Evolutionary conservation across 2,888 invertebrate species (phyloP), one percentile per base, ranked within the genome.

Genomic region (Agrochola circellaris): DNA sequence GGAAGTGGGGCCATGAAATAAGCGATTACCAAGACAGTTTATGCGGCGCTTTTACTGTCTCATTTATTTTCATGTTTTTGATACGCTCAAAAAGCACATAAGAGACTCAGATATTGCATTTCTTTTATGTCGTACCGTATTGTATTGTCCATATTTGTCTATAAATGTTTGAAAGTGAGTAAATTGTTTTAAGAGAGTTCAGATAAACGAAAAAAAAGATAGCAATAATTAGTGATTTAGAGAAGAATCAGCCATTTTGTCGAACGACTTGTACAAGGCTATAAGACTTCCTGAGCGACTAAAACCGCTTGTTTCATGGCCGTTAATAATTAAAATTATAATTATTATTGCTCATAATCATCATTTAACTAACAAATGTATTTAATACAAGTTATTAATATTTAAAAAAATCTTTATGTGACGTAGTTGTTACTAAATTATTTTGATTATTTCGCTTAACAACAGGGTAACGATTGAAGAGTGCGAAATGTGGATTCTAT

Each of bases 401-500:
- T 85, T 38, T n/a, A 72, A 56, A 61, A 68, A 76, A 82, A 78
- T 60, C 69, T 77, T 77, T 76, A 82, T 68, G 73, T 75, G 73
- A 77, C 61, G 69, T 84, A 77, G 80, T 62, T 80, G 82, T 78
- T 85, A 88, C 79, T 75, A 79, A 81, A 83, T 88, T 84, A 79
- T 83, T 86, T 87, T 86, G 51, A 79, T 84, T 81, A 73, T 83
- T 87, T 85, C 84, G 88, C 89, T 89, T 89, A 68, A 84, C 71
- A 74, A 88, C 88, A 88, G 88, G 88, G 88, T 88, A 88, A 79
- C 51, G 75, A 79, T 86, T 77, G 64, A 65, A 71, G 67, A 70
- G 70, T 77, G 78, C 73, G 79, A 73, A 74, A 72, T 79, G 69
- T 83, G 61, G 42, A 77, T 68, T 78, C 68, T 77, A 85, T 65